Evolutionary conservation across 1,140 invertebrate genomes (phyloP), one percentile per base, ranked within the genome.

Genomic region (Apolygus lucorum): DNA sequence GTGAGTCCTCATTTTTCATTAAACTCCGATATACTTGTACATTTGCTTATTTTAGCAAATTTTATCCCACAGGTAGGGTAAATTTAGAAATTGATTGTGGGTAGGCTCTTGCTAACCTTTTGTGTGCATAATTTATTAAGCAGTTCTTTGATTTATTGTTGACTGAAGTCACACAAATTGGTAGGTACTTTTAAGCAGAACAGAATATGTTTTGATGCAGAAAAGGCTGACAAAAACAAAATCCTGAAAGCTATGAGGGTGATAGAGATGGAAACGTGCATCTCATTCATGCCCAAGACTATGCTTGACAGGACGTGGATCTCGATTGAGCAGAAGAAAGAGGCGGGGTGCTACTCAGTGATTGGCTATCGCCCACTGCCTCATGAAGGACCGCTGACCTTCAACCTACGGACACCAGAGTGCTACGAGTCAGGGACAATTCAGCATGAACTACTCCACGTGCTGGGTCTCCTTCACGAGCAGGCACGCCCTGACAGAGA

Each of bases 381-480:
- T 2, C 29, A 29, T 28, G 14, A 70, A 14, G 62, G 52, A 1
- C 70, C 73, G 2, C 69, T 74, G 29, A 72, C 69, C 17, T 70
- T 77, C 4, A 77, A 77, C 69, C 68, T 75, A 1, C 72, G 74
- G 52, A 28, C 72, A 2, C 76, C 76, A 0, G 70, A 67, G 11
- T 74, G 73, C 62, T 63, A 74, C 0, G 52, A 70, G 11, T 80
- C 82, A 25, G 81, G 81, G 21, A 76, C 79, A 13, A 76, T 81
- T 24, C 72, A 79, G 21, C 81, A 82, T 69, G 81, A 83, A 71
- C 75, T 82, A 11, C 71, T 82, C 26, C 81, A 82, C 70, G 79
- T 79, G 0, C 70, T 82, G 11, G 81, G 81, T 2, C 74, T 83
- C 0, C 74, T 75, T 28, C 81, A 82, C 54, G 81, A 83, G 70